Percentiles rank a stretch among this genome's conserved stretches.
Conservation (phyloP, 2,797 vertebrate genomes). For the Sebastes nivosus region DNA sequence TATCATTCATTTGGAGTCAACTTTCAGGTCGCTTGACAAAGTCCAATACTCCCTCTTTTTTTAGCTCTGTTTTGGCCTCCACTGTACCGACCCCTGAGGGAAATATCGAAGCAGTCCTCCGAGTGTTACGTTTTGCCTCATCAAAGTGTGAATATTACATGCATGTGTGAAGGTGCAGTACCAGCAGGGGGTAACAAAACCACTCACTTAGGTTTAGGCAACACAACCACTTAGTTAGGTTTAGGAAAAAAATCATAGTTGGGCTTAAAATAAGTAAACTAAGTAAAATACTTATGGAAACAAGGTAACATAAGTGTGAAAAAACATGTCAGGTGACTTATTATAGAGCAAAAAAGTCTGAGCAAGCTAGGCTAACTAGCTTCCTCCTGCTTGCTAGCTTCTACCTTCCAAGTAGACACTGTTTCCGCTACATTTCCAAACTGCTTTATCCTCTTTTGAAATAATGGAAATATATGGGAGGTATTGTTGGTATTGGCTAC, state of each 20-base stretch:
- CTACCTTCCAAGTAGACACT: not conserved
- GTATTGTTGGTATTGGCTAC: not conserved
- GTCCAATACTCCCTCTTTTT: not conserved
- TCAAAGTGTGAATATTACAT: too few species aligned
- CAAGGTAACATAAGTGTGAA: too few species aligned
- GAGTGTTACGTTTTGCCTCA: too few species aligned
- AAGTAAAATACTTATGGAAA: too few species aligned
- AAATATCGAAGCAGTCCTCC: not conserved
- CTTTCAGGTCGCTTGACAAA: not conserved
- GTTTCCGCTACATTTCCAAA: not conserved
- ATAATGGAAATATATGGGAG: not conserved
- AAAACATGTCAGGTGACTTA: not conserved
- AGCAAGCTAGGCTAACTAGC: not conserved
- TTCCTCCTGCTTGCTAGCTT: not conserved
- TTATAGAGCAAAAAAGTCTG: not conserved
- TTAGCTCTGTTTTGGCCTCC: not conserved
- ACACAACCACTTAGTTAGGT: too few species aligned
- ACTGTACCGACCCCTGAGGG: not conserved
- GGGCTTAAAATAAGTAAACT: too few species aligned
- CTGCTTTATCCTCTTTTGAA: not conserved
- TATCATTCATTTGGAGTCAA: not conserved
- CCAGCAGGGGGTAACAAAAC: too few species aligned
- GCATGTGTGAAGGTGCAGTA: too few species aligned
- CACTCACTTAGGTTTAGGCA: too few species aligned
- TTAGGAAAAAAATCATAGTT: accelerated